Evolutionary conservation across 30 jellyfish, hydroid and myxozoan species (phyloP).

Genomic region (Pseudorhiza aurosa): DNA sequence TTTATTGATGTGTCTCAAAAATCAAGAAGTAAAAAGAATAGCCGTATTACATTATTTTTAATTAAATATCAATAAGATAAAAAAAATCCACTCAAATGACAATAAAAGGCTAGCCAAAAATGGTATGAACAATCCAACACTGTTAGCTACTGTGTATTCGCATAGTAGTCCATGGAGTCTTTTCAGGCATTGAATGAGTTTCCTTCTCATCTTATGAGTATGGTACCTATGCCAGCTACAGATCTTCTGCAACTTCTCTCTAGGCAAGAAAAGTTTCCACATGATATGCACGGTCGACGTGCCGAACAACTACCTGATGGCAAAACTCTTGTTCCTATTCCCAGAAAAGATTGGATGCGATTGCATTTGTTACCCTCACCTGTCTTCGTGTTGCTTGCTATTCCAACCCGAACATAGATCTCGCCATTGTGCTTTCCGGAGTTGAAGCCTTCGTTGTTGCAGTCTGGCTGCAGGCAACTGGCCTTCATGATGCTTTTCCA

Average conservation of each 20-base stretch:
- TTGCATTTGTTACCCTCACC: slow-evolving; percentile 7
- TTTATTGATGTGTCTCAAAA: no score
- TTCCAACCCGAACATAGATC: slow-evolving; percentile 26
- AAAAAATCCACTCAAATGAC: no score
- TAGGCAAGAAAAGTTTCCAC: slow-evolving; percentile 1
- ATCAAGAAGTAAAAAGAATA: no score
- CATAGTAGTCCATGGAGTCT: no score
- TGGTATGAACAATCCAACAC: no score
- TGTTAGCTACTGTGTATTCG: no score
- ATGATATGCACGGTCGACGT: neutral
- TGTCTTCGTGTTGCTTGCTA: neutral
- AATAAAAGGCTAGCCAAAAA: no score
- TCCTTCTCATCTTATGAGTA: neutral
- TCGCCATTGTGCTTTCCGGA: neutral
- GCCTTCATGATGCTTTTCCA: slow-evolving; percentile 7
- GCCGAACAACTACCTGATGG: neutral
- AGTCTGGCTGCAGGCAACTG: slow-evolving; percentile 14
- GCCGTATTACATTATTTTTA: no score
- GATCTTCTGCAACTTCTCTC: neutral
- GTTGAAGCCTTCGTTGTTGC: slow-evolving; percentile 43
- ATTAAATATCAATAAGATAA: no score
- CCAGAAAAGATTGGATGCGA: neutral
- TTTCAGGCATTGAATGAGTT: no score
- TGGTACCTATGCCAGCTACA: slow-evolving; percentile 1
- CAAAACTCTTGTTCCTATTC: neutral